These are phyloP conservation scores for Leptopilina syphax DNA, from an alignment of 2,888 invertebrate genomes.

Conservation along the genomic window DNA sequence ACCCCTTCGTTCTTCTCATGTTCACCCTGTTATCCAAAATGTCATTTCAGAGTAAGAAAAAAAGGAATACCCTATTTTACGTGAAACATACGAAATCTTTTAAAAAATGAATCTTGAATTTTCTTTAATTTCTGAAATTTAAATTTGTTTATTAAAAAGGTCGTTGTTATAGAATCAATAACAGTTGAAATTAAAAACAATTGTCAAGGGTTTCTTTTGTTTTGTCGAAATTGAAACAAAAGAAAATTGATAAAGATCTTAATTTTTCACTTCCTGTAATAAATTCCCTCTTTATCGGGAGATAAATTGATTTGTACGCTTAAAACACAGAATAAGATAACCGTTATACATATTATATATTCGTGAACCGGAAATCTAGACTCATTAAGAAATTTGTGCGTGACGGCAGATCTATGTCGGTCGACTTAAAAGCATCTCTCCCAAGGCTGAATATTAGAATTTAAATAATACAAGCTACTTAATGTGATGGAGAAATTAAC, in stretches of 20 bases:
- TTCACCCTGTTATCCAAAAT: slow-evolving; percentile 54
- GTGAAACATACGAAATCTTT: too few relatives aligned
- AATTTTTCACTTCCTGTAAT: slow-evolving; percentile 30
- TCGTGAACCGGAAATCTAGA: slow-evolving; percentile 31
- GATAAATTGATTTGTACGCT: slow-evolving; percentile 27
- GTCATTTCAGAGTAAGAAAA: background rate
- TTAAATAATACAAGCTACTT: slow-evolving; percentile 18
- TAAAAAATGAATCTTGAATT: too few relatives aligned
- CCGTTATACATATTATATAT: background rate
- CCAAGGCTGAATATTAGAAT: slow-evolving; percentile 29
- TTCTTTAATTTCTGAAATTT: too few relatives aligned
- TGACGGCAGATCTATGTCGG: slow-evolving; percentile 26
- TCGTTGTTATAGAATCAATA: background rate
- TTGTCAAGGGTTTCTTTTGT: background rate
- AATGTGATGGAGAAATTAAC: slow-evolving; percentile 30
- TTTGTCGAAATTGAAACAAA: background rate
- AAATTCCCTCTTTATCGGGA: background rate
- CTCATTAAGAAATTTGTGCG: slow-evolving; percentile 39
- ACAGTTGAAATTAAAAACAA: too few relatives aligned
- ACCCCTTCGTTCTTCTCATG: slow-evolving; percentile 43
- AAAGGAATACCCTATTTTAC: too few relatives aligned
- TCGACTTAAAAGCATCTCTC: slow-evolving; percentile 22
- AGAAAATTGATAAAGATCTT: background rate
- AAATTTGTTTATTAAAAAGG: too few relatives aligned
- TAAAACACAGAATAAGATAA: slow-evolving; percentile 35